These are phyloP conservation scores for Danionella cerebrum DNA, from an alignment of 2,113 vertebrate species.

Conservation along the genomic window DNA sequence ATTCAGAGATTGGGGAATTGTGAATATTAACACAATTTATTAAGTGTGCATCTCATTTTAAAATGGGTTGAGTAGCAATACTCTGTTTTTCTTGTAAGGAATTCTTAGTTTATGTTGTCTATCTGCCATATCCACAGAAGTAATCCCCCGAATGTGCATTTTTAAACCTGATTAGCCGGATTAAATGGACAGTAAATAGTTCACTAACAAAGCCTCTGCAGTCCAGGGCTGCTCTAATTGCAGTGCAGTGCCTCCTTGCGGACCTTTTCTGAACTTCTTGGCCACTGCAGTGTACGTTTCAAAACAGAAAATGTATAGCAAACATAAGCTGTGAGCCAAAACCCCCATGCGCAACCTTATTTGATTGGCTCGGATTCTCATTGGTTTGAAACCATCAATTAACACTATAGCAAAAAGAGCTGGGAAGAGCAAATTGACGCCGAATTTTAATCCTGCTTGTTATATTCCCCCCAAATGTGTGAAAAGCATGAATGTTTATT, in stretches of 20 bases:
- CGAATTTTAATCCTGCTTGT: constrained; percentile 60
- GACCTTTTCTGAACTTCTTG: constrained; percentile 23
- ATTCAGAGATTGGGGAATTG: constrained; percentile 1
- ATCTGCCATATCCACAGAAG: too few species aligned
- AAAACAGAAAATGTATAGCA: constrained; percentile 16
- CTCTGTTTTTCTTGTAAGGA: too few species aligned
- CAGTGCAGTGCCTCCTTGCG: constrained; percentile 64
- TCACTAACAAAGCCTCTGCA: constrained; percentile 9
- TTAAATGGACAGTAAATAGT: too few species aligned
- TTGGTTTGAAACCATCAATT: constrained; percentile 62
- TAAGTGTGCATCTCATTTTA: too few species aligned
- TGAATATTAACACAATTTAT: not conserved
- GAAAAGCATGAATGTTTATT: constrained; percentile 31
- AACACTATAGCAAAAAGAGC: constrained; percentile 63
- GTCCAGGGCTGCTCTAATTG: constrained; percentile 23
- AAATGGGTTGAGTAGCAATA: too few species aligned
- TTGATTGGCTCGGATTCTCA: constrained; percentile 52
- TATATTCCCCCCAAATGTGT: constrained; percentile 26
- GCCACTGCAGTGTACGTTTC: not conserved
- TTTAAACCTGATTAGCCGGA: too few species aligned
- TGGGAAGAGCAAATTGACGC: constrained; percentile 65
- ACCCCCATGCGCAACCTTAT: constrained; percentile 47
- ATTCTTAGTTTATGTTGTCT: too few species aligned
- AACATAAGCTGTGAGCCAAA: constrained; percentile 43
- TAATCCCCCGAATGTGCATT: too few species aligned